Evolutionary conservation across 2,888 invertebrate species (phyloP).

Genomic region (Dioctria rufipes): DNA sequence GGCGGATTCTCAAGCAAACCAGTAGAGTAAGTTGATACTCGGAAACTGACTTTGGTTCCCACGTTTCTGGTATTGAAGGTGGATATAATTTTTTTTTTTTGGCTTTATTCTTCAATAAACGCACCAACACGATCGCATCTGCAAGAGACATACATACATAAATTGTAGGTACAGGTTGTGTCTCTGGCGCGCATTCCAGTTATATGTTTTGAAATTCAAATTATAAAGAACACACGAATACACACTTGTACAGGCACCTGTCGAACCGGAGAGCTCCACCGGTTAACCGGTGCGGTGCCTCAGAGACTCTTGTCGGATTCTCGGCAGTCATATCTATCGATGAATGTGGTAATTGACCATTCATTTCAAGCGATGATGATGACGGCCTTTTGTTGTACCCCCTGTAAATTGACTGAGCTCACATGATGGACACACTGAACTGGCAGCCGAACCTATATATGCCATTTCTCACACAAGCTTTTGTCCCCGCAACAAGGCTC

Average conservation of each 20-base stretch:
- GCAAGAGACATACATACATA: neutral
- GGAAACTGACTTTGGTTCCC: slow-evolving; percentile 59
- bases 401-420: slow-evolving; percentile 11
- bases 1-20: slow-evolving; percentile 33
- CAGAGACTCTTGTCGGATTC: slow-evolving; percentile 31
- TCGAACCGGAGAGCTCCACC: slow-evolving; percentile 25
- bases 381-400: slow-evolving; percentile 49
- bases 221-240: slow-evolving; percentile 36
- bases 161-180: neutral
- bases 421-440: slow-evolving; percentile 1
- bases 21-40: slow-evolving; percentile 60
- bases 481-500: slow-evolving; percentile 2
- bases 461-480: slow-evolving; percentile 34
- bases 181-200: slow-evolving; percentile 41
- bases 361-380: slow-evolving; percentile 53
- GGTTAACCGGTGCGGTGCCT: slow-evolving; percentile 16
- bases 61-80: slow-evolving; percentile 59
- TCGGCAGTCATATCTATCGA: slow-evolving; percentile 48
- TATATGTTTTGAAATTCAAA: slow-evolving; percentile 52
- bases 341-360: slow-evolving; percentile 52
- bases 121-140: slow-evolving; percentile 12
- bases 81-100: slow-evolving; percentile 52
- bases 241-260: slow-evolving; percentile 47
- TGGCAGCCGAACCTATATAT: neutral
- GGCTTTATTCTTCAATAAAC: slow-evolving; percentile 47